A percentile compares a stretch with the other conserved stretches of the same genome.
Evolutionary conservation across 2,113 vertebrate species (phyloP).

Genomic region (Camelus dromedarius): DNA sequence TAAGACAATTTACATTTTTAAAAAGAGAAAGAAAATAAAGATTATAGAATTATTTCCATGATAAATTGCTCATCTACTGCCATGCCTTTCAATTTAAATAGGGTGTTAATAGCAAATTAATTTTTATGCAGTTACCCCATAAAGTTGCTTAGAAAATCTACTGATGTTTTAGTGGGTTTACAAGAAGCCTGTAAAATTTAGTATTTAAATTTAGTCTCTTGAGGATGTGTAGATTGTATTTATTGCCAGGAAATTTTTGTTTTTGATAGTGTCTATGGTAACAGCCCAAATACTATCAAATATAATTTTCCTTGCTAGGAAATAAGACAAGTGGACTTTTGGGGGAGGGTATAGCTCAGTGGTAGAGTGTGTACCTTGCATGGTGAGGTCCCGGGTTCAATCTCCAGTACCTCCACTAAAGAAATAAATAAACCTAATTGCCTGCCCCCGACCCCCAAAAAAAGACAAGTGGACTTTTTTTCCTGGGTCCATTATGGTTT

Average conservation of each 20-base stretch:
- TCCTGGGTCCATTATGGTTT: constrained; percentile 61
- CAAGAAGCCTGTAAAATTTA: constrained; percentile 38
- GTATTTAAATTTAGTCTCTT: constrained; percentile 46
- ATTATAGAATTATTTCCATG: constrained; percentile 14
- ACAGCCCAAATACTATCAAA: constrained; percentile 40
- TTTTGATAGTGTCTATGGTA: constrained; percentile 68
- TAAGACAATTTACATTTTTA: background rate
- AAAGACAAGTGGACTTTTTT: constrained; percentile 32
- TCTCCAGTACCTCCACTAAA: too few species aligned
- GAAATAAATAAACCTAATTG: too few species aligned
- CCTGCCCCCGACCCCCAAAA: background rate
- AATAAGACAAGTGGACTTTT: constrained; percentile 40
- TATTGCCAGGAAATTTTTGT: constrained; percentile 58
- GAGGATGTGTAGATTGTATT: constrained; percentile 53
- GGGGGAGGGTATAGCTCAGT: too few species aligned
- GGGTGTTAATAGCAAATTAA: constrained; percentile 33
- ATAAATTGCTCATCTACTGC: background rate
- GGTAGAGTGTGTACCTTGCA: too few species aligned
- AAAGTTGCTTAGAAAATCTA: background rate
- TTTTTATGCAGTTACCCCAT: background rate
- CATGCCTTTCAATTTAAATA: constrained; percentile 15
- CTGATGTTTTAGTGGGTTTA: constrained; percentile 12
- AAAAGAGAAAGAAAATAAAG: constrained; percentile 33
- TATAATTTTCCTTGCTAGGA: constrained; percentile 9
- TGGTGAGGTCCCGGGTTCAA: too few species aligned